Evolutionary conservation across 2,888 invertebrate species (phyloP).

Genomic region (Nymphalis c-album): DNA sequence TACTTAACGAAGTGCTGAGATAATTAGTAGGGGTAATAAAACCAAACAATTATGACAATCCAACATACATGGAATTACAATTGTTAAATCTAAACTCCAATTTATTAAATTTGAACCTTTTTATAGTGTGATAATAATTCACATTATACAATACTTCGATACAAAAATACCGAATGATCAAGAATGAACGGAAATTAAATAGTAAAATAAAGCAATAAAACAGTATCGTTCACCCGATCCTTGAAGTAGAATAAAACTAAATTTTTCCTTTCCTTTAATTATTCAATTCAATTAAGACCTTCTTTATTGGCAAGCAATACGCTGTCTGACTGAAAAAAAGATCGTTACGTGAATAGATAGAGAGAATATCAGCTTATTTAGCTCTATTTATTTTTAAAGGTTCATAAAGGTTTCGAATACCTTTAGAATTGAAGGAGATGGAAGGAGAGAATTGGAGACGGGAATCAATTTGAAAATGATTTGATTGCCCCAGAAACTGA

Average conservation of each 20-base stretch:
- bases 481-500: too few relatives aligned
- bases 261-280: not conserved
- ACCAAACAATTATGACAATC: too few relatives aligned
- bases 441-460: too few relatives aligned
- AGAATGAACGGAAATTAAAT: not conserved
- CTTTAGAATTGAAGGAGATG: not conserved
- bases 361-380: not conserved
- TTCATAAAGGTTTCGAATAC: not conserved
- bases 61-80: too few relatives aligned
- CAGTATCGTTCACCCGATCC: not conserved
- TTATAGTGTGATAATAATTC: too few relatives aligned
- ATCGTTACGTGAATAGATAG: not conserved
- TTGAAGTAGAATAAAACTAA: not conserved
- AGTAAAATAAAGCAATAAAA: not conserved
- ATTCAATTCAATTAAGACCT: slow-evolving; percentile 10
- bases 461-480: too few relatives aligned
- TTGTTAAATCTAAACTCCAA: too few relatives aligned
- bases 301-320: slow-evolving; percentile 10
- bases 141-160: too few relatives aligned
- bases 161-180: too few relatives aligned
- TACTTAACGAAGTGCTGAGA: too few relatives aligned
- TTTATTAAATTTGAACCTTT: too few relatives aligned
- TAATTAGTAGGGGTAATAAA: too few relatives aligned
- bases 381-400: not conserved
- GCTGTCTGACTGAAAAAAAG: not conserved